Conservation (phyloP, 2,797 vertebrate species). For the Ambastaia sidthimunki region DNA sequence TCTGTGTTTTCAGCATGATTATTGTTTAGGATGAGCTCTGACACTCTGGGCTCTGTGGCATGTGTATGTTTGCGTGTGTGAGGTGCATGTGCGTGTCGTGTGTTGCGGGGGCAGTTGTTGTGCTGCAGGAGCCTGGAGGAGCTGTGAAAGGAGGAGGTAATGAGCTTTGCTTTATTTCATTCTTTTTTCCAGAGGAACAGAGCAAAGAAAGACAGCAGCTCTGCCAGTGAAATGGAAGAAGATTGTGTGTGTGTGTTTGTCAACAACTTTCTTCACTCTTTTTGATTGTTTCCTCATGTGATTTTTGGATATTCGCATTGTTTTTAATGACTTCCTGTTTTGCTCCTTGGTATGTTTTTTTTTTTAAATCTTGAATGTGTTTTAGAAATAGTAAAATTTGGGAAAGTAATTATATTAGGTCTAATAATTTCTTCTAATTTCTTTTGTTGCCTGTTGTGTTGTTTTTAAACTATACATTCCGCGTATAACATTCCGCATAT, state of each 20-base stretch:
- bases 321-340: slow-evolving; percentile 50
- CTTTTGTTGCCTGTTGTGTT: not conserved
- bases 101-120: slow-evolving; percentile 63
- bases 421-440: slow-evolving; percentile 6
- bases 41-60: slow-evolving; percentile 28
- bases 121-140: slow-evolving; percentile 58
- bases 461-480: not conserved
- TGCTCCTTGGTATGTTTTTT: slow-evolving; percentile 40
- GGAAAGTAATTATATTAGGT: slow-evolving; percentile 27
- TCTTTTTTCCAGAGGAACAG: slow-evolving; percentile 53
- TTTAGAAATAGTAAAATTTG: slow-evolving; percentile 37
- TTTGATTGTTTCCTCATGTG: slow-evolving; percentile 56
- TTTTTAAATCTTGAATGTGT: slow-evolving; percentile 26
- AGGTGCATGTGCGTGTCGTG: slow-evolving; percentile 43
- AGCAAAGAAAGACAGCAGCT: slow-evolving; percentile 53
- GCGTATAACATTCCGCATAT: slow-evolving; percentile 13
- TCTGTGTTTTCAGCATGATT: too few species aligned
- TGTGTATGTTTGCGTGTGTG: slow-evolving; percentile 38
- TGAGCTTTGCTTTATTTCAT: slow-evolving; percentile 63
- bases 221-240: slow-evolving; percentile 47
- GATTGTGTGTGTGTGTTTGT: slow-evolving; percentile 10
- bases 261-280: slow-evolving; percentile 57
- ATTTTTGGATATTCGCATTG: slow-evolving; percentile 27
- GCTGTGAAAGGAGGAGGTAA: slow-evolving; percentile 62
- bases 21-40: too few species aligned